These are phyloP conservation scores for Leuciscus waleckii DNA, from an alignment of 2,797 vertebrate genomes.

Conservation along the genomic window DNA sequence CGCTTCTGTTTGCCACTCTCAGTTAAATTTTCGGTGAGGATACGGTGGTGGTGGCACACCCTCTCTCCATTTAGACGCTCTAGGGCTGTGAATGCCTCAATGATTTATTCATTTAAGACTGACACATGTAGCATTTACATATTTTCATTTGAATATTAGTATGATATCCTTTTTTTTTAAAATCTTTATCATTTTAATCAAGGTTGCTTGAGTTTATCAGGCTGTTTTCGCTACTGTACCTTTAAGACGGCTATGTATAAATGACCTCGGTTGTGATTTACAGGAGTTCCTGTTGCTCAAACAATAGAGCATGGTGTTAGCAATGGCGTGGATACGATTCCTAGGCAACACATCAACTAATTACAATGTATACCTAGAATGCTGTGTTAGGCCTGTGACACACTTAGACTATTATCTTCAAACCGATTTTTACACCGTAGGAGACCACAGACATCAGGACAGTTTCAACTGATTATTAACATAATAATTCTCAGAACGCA, in stretches of 20 bases:
- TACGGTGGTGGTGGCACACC: background rate
- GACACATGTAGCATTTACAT: background rate
- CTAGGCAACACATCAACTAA: background rate
- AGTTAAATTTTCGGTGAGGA: background rate
- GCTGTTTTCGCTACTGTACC: background rate
- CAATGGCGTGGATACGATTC: background rate
- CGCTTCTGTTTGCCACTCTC: constrained; percentile 15
- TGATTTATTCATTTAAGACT: background rate
- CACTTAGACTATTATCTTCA: background rate
- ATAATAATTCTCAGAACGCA: background rate
- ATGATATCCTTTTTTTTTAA: background rate
- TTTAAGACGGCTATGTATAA: constrained; percentile 21
- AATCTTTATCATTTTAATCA: background rate
- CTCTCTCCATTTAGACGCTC: background rate
- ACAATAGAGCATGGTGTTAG: constrained; percentile 4
- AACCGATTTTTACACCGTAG: background rate
- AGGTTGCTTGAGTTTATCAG: background rate
- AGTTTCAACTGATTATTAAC: background rate
- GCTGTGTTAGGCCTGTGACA: background rate
- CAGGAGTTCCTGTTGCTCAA: constrained; percentile 8
- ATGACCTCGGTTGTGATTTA: constrained; percentile 20
- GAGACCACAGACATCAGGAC: background rate
- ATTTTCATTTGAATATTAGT: background rate
- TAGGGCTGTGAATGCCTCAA: background rate
- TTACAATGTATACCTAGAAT: background rate